Percentiles rank a stretch among this genome's conserved stretches.
phyloP scores from a whole-genome alignment of 2,888 invertebrate genomes.

The Lithosia quadra region DNA sequence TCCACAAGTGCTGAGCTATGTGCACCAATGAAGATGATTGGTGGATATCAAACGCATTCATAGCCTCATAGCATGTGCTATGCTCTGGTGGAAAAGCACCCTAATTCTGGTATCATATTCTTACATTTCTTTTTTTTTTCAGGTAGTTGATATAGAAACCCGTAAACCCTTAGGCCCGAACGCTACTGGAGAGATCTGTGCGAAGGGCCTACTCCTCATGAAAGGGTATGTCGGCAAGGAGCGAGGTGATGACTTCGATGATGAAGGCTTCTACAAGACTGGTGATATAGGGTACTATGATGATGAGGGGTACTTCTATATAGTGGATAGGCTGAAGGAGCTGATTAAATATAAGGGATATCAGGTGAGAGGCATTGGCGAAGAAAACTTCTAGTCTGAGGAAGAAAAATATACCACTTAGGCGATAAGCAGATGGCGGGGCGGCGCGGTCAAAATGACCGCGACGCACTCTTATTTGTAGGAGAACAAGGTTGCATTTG shows the following conservation, averaged over 20 bases:
- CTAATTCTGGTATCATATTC: background rate
- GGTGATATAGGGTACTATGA: constrained; percentile 79
- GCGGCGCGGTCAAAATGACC: no score
- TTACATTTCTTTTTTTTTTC: constrained; percentile 14
- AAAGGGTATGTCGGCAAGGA: constrained; percentile 90
- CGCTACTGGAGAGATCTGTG: constrained; percentile 92
- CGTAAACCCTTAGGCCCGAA: constrained; percentile 88
- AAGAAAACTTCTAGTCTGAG: no score
- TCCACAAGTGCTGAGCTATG: no score
- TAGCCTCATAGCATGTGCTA: no score
- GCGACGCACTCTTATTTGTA: no score
- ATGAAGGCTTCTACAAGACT: constrained; percentile 93
- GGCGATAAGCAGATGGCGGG: no score
- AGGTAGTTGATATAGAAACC: constrained; percentile 87
- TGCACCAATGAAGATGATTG: no score
- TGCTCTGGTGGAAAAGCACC: no score
- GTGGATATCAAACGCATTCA: no score
- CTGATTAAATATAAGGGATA: constrained; percentile 78
- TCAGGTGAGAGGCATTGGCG: constrained; percentile 60
- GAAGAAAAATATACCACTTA: no score
- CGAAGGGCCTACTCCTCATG: constrained; percentile 92
- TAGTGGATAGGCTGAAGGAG: constrained; percentile 76
- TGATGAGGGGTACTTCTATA: constrained; percentile 67
- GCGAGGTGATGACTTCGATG: constrained; percentile 88
- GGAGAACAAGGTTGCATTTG: no score